Conservation (phyloP, 2,113 vertebrate genomes). For the Falcunculus frontatus region DNA sequence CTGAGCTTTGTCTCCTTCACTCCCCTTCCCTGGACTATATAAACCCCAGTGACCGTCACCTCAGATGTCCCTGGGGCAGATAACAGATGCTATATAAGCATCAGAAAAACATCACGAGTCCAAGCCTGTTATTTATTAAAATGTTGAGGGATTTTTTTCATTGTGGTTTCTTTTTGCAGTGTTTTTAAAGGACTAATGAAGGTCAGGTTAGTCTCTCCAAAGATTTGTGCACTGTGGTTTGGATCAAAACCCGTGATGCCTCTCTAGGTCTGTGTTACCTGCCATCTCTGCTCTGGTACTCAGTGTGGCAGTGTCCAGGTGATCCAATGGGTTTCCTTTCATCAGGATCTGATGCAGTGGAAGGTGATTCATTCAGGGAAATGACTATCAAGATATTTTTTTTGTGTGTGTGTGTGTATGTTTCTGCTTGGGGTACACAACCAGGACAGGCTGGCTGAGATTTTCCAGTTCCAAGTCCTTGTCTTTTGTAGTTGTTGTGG, state of each 20-base stretch:
- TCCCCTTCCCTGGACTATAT: neutral
- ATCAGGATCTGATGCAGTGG: neutral
- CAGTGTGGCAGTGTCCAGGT: neutral
- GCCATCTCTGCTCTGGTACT: neutral
- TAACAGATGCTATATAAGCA: neutral
- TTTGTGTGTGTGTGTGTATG: neutral
- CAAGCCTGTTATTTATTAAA: neutral
- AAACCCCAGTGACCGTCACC: neutral
- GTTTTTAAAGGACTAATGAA: neutral
- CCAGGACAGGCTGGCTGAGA: neutral
- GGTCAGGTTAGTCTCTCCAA: neutral
- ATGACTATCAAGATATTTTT: accelerated
- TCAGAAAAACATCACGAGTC: neutral
- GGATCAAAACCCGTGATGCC: accelerated
- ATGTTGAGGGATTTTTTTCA: accelerated
- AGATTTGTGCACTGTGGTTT: neutral
- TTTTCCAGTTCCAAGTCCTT: neutral
- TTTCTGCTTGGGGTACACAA: neutral
- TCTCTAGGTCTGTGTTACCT: neutral
- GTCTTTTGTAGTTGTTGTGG: neutral
- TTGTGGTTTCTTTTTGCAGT: neutral
- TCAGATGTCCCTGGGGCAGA: neutral
- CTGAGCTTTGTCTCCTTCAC: neutral
- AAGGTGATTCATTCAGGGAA: neutral
- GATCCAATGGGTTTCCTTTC: neutral